Percentiles rank a stretch among this genome's conserved stretches.
These are phyloP conservation scores for Cercocebus atys DNA, from an alignment of 2,113 vertebrate genomes.

Conservation along the genomic window DNA sequence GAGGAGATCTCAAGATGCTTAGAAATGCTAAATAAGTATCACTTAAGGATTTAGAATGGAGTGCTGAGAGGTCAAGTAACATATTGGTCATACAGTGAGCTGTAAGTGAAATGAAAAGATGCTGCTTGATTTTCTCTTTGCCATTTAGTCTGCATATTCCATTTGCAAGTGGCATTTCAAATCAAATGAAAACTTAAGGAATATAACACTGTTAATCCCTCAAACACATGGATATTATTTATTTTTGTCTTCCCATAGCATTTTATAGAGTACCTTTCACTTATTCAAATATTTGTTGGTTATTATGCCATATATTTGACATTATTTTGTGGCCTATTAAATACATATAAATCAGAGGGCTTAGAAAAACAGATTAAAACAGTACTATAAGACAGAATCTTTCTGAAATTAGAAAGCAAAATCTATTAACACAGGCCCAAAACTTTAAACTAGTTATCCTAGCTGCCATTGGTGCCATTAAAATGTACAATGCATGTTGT, in stretches of 20 bases:
- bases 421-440: not conserved
- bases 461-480: not conserved
- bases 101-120: not conserved
- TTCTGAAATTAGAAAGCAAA: not conserved
- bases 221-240: not conserved
- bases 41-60: slow-evolving; percentile 27
- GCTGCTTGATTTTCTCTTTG: not conserved
- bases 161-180: not conserved
- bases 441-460: not conserved
- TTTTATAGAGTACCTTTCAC: not conserved
- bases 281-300: not conserved
- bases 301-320: not conserved
- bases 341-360: not conserved
- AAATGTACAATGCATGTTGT: not conserved
- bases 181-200: slow-evolving; percentile 13
- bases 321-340: not conserved
- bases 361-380: not conserved
- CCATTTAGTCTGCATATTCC: not conserved
- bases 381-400: not conserved
- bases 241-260: not conserved
- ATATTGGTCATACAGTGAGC: not conserved
- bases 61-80: not conserved
- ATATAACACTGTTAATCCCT: not conserved
- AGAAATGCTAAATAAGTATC: slow-evolving; percentile 39
- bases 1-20: slow-evolving; percentile 30